A percentile compares a stretch with the other conserved stretches of the same genome.
phyloP scores from a whole-genome alignment of 2,797 vertebrate genomes.

The Fringilla coelebs region DNA sequence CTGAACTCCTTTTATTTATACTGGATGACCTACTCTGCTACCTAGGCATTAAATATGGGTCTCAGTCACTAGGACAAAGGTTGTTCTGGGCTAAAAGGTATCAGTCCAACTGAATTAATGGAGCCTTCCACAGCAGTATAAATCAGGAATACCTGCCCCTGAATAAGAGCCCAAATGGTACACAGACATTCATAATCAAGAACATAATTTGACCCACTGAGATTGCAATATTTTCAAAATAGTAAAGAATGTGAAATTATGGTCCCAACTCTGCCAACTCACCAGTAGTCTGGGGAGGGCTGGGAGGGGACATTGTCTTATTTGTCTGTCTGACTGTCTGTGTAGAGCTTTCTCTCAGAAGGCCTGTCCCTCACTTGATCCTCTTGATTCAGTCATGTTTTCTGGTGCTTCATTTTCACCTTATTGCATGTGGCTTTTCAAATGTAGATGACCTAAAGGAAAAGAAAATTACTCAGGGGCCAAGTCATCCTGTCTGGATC shows the following conservation, averaged over 20 bases:
- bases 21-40: not conserved
- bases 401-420: not conserved
- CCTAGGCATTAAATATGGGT: not conserved
- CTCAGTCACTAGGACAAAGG: not conserved
- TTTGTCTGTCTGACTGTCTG: not conserved
- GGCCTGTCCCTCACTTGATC: not conserved
- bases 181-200: not conserved
- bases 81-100: not conserved
- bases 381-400: not conserved
- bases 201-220: not conserved
- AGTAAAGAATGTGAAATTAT: not conserved
- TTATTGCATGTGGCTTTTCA: not conserved
- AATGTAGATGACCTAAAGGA: not conserved
- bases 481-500: not conserved
- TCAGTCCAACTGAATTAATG: not conserved
- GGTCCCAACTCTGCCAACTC: not conserved
- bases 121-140: not conserved
- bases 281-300: fast-evolving
- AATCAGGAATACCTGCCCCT: not conserved
- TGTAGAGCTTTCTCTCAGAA: not conserved
- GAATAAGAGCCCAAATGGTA: not conserved
- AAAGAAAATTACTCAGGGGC: not conserved
- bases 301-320: fast-evolving
- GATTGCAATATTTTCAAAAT: not conserved
- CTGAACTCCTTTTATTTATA: not conserved